Conservation (phyloP, 1,140 invertebrate genomes). For the Drosophila elegans region DNA sequence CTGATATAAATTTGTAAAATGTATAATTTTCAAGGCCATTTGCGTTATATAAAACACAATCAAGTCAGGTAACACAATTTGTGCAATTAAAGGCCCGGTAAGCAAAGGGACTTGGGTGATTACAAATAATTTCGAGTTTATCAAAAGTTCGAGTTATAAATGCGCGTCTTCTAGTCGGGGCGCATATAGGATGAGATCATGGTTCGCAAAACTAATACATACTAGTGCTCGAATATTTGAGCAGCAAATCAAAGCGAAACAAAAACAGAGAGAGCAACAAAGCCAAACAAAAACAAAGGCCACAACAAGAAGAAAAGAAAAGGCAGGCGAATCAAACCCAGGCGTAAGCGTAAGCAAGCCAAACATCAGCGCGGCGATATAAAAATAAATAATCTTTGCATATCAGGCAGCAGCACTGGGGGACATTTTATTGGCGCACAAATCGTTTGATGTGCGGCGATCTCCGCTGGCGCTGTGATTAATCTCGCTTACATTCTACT, state of each 20-base stretch:
- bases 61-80: neutral
- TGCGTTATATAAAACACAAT: neutral
- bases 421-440: slow-evolving; percentile 80
- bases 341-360: slow-evolving; percentile 70
- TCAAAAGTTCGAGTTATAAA: slow-evolving; percentile 53
- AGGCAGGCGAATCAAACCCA: slow-evolving; percentile 46
- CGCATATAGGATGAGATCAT: slow-evolving; percentile 73
- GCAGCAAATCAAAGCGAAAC: slow-evolving; percentile 64
- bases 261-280: slow-evolving; percentile 55
- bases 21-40: neutral
- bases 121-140: slow-evolving; percentile 20
- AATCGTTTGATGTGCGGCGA: slow-evolving; percentile 77
- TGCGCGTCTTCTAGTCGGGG: slow-evolving; percentile 67
- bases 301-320: slow-evolving; percentile 41
- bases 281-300: slow-evolving; percentile 55
- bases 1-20: neutral
- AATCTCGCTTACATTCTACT: slow-evolving; percentile 46
- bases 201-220: slow-evolving; percentile 70
- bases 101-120: slow-evolving; percentile 1
- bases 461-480: slow-evolving; percentile 40
- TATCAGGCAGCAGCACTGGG: slow-evolving; percentile 71
- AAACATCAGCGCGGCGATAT: slow-evolving; percentile 75
- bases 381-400: slow-evolving; percentile 83
- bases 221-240: slow-evolving; percentile 45
- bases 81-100: no score